These are phyloP conservation scores for Brevimyrus niger DNA, from an alignment of 2,113 vertebrate species.

Conservation along the genomic window DNA sequence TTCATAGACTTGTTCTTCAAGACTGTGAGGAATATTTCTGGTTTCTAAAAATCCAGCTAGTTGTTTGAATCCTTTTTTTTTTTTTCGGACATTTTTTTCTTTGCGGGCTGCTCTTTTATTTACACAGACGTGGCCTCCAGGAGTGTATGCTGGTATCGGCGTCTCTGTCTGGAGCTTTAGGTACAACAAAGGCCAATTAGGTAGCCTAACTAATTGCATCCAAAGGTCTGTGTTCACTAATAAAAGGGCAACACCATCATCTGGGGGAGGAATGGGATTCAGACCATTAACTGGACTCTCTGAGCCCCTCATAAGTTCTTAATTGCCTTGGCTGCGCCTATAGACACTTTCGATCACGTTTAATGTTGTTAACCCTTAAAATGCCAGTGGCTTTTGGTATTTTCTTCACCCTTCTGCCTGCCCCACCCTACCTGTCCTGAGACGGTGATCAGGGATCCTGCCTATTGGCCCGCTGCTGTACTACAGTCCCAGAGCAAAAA, in stretches of 20 bases:
- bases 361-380: neutral
- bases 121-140: neutral
- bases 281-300: neutral
- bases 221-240: neutral
- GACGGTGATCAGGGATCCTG: neutral
- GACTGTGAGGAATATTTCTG: neutral
- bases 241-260: neutral
- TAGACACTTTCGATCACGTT: neutral
- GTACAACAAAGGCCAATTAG: neutral
- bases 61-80: neutral
- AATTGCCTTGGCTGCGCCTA: neutral
- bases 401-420: neutral
- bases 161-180: neutral
- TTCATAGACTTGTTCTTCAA: neutral
- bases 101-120: neutral
- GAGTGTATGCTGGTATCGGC: neutral
- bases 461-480: neutral
- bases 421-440: neutral
- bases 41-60: neutral
- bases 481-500: neutral
- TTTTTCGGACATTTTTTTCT: neutral
- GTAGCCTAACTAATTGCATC: neutral
- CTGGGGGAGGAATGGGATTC: neutral
- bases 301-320: neutral
- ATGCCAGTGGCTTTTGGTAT: neutral